phyloP scores from a whole-genome alignment of 2,797 vertebrate species.

The Sciurus carolinensis region DNA sequence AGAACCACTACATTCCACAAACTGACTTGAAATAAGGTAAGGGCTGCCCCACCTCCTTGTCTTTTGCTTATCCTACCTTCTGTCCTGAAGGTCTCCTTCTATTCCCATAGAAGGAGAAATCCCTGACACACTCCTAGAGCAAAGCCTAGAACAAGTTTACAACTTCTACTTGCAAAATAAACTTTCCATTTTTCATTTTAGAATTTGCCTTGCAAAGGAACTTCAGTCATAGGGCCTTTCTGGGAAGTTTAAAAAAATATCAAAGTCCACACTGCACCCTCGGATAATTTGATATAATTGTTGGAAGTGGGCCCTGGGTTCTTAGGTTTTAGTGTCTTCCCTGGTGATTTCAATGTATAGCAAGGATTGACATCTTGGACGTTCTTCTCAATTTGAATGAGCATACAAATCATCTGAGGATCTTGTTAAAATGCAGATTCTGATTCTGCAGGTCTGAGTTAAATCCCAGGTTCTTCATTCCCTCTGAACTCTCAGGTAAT shows the following conservation, averaged over 20 bases:
- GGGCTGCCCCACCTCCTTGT: background rate
- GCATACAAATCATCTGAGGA: background rate
- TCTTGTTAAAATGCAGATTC: background rate
- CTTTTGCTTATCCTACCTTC: background rate
- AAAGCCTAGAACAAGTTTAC: background rate
- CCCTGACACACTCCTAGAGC: background rate
- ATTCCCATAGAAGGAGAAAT: background rate
- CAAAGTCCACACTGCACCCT: background rate
- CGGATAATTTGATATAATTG: background rate
- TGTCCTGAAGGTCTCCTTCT: background rate
- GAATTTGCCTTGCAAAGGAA: background rate
- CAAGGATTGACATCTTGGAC: background rate
- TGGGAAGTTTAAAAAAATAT: background rate
- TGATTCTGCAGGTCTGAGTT: background rate
- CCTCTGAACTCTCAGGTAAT: no score
- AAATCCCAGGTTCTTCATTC: background rate
- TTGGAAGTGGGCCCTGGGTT: background rate
- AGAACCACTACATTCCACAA: background rate
- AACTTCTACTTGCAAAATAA: background rate
- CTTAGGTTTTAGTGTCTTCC: background rate
- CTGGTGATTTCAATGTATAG: background rate
- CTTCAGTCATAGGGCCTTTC: background rate
- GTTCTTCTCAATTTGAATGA: background rate
- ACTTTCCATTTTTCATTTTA: slow-evolving; percentile 39
- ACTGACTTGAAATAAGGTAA: background rate